phyloP scores from a whole-genome alignment of 2,797 vertebrate species.

The Emys orbicularis region DNA sequence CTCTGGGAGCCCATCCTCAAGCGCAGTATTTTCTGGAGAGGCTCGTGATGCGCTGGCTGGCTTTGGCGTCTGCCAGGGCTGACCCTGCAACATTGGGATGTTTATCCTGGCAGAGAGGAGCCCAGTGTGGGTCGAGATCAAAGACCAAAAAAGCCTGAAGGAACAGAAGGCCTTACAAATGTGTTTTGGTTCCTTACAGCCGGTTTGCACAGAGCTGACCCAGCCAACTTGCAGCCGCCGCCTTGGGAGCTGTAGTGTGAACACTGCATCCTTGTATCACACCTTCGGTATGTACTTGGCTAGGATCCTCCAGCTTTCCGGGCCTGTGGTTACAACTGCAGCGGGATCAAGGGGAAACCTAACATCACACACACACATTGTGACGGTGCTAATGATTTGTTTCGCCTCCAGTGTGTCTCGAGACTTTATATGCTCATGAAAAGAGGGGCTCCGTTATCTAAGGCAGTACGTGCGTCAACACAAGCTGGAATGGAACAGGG shows the following conservation, averaged over 20 bases:
- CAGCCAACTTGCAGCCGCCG: not conserved
- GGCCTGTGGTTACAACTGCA: not conserved
- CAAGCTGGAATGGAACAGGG: not conserved
- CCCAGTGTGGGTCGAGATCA: not conserved
- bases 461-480: not conserved
- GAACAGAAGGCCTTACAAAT: conserved; percentile 11
- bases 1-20: too few relatives aligned
- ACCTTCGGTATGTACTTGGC: not conserved
- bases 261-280: conserved; percentile 45
- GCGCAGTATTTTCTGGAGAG: not conserved
- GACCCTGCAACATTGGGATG: not conserved
- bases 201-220: not conserved
- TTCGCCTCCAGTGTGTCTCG: not conserved
- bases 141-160: not conserved
- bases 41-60: not conserved
- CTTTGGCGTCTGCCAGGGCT: not conserved
- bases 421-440: not conserved
- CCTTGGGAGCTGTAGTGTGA: not conserved
- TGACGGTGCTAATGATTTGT: not conserved
- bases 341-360: not conserved
- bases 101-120: not conserved
- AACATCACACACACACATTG: not conserved
- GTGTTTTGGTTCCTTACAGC: conserved; percentile 26
- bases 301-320: not conserved
- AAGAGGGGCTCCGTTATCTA: not conserved